Conservation (phyloP, 2,113 vertebrate species). For the Phaetusa simplex region DNA sequence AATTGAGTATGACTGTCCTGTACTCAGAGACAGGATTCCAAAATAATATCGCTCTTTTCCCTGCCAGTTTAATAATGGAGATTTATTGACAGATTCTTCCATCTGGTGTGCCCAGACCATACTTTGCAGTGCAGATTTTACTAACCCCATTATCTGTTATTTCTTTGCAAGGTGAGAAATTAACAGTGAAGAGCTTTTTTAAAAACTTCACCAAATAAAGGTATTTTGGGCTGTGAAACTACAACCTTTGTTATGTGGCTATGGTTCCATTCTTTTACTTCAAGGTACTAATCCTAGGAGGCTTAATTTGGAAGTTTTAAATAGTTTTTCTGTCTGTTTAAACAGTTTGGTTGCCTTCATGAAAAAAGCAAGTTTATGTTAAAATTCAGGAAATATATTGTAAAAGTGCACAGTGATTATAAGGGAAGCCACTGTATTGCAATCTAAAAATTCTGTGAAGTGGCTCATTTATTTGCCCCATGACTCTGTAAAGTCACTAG, state of each 20-base stretch:
- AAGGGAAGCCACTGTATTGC: neutral
- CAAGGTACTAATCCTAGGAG: neutral
- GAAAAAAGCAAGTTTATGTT: neutral
- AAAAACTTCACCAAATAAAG: neutral
- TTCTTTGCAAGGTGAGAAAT: neutral
- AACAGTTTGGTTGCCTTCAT: neutral
- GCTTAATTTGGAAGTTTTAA: neutral
- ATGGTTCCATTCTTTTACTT: neutral
- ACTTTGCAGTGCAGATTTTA: neutral
- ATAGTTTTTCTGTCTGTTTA: neutral
- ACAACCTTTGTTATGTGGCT: neutral
- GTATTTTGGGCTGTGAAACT: neutral
- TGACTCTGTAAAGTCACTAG: slow-evolving; percentile 15
- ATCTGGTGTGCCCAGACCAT: neutral
- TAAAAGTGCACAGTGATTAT: neutral
- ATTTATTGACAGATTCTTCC: neutral
- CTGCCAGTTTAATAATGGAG: neutral
- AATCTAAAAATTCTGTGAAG: neutral
- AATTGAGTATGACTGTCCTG: neutral
- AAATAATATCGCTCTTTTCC: neutral
- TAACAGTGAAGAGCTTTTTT: neutral
- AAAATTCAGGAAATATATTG: neutral
- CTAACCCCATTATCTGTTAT: neutral
- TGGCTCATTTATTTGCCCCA: slow-evolving; percentile 19
- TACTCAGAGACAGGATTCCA: neutral